A percentile compares a stretch with the other conserved stretches of the same genome.
Evolutionary conservation across 2,113 vertebrate species (phyloP).

Genomic region (Corythornis vintsioides): DNA sequence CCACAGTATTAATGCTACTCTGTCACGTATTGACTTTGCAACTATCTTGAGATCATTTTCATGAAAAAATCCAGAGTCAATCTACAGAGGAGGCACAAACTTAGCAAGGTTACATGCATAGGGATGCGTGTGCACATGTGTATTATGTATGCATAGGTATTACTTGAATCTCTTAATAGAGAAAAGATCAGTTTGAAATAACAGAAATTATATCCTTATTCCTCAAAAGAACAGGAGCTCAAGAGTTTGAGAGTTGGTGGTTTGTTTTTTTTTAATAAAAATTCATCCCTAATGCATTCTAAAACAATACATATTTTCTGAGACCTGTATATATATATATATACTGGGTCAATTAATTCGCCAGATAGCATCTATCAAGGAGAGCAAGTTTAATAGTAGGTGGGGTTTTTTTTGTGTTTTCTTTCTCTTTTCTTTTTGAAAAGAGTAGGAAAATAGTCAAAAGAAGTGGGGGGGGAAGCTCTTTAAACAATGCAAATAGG

Average conservation of each 20-base stretch:
- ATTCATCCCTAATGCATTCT: neutral
- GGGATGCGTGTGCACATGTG: fast-evolving
- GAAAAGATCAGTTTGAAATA: neutral
- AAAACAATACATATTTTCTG: neutral
- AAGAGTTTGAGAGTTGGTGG: neutral
- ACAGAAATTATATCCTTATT: fast-evolving
- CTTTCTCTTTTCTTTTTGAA: neutral
- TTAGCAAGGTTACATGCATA: fast-evolving
- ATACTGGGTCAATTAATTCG: neutral
- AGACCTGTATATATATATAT: neutral
- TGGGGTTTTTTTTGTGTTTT: neutral
- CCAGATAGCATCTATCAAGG: neutral
- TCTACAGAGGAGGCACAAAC: constrained; percentile 72
- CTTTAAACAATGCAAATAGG: neutral
- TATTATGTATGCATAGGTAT: fast-evolving
- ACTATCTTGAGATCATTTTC: constrained; percentile 94
- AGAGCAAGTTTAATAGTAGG: neutral
- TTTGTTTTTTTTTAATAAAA: neutral
- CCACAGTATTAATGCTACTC: constrained; percentile 94
- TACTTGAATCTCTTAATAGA: neutral
- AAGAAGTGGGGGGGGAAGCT: neutral
- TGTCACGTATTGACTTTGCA: constrained; percentile 94
- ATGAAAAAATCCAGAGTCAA: constrained; percentile 96
- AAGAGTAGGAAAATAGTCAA: neutral
- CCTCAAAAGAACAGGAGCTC: neutral